Evolutionary conservation across 1,140 invertebrate genomes (phyloP), one percentile per base, ranked within the genome.

Genomic region (Probaryconus sp.): DNA sequence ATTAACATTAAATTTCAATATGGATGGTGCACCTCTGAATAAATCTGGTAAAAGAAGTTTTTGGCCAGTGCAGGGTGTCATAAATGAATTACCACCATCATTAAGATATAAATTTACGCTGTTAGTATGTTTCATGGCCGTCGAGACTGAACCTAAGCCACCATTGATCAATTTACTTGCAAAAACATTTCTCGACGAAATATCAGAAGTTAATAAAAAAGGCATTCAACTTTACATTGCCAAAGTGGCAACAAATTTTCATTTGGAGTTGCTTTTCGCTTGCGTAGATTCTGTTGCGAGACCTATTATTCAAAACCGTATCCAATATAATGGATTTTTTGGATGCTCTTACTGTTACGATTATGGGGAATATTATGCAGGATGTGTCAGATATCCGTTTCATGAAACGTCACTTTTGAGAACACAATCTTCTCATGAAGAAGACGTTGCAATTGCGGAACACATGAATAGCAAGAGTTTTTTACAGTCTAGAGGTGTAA

Each of bases 261-360:
- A n/a, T n/a, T n/a, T n/a, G n/a, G n/a, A n/a, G n/a, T n/a, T n/a
- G n/a, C n/a, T n/a, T n/a, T n/a, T n/a, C n/a, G 38, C 38, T 16
- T 67, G 30, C 14, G 40, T 67, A 0, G 50, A 58, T 31, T 67
- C 40, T 35, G 42, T 47, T 33, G 38, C 63, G 0, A 20, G 40
- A 35, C 40, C 26, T 9, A 47, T 67, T 16, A 35, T 47, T 10
- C 51, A 68, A 50, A 68, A 68, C 6, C 26, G 51, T 11, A n/a
- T 68, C 3, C 53, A 67, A 48, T 50, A 40, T 43, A 68, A 68
- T 47, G 53, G 53, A 2, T 50, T n/a, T 9, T 68, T 11, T 10
- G 43, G 43, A 2, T 56, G 53, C 7, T 33, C 38, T 2, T 42
- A 42, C 14, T 56, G 51, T 18, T 56, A 56, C 14, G 13, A 68